phyloP scores from a whole-genome alignment of 2,888 invertebrate genomes.

The Ethmia dodecea region DNA sequence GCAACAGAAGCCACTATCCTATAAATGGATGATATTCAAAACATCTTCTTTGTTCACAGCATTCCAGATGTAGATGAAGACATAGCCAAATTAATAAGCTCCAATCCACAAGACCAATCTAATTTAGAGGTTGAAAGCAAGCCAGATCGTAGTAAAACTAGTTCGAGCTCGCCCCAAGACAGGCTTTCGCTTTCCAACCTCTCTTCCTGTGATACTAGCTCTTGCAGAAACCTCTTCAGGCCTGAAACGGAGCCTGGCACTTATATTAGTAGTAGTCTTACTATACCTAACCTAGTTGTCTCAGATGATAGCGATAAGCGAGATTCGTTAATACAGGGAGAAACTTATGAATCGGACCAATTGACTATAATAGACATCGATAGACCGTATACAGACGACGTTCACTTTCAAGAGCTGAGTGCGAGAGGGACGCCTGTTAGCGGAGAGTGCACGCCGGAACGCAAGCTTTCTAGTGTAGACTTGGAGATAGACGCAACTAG shows the following conservation, averaged over 20 bases:
- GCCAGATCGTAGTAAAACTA: conserved; percentile 41
- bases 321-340: conserved; percentile 67
- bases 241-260: conserved; percentile 46
- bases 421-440: conserved; percentile 51
- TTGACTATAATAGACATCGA: conserved; percentile 82
- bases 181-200: conserved; percentile 61
- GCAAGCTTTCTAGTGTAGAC: conserved; percentile 60
- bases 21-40: no score
- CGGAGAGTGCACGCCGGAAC: conserved; percentile 60
- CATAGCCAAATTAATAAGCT: conserved; percentile 67
- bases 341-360: conserved; percentile 78
- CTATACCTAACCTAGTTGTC: conserved; percentile 69
- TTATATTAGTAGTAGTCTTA: conserved; percentile 63
- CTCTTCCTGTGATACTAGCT: conserved; percentile 68
- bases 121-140: conserved; percentile 53
- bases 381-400: conserved; percentile 69
- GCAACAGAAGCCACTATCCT: no score
- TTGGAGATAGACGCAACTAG: conserved; percentile 75
- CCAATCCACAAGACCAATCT: conserved; percentile 46
- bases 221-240: conserved; percentile 62
- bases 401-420: conserved; percentile 53
- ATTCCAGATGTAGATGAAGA: conserved; percentile 77
- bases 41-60: conserved; percentile 40
- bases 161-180: conserved; percentile 53
- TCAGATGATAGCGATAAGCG: conserved; percentile 68